Evolutionary conservation across 2,797 vertebrate species (phyloP).

Genomic region (Novumbra hubbsi): DNA sequence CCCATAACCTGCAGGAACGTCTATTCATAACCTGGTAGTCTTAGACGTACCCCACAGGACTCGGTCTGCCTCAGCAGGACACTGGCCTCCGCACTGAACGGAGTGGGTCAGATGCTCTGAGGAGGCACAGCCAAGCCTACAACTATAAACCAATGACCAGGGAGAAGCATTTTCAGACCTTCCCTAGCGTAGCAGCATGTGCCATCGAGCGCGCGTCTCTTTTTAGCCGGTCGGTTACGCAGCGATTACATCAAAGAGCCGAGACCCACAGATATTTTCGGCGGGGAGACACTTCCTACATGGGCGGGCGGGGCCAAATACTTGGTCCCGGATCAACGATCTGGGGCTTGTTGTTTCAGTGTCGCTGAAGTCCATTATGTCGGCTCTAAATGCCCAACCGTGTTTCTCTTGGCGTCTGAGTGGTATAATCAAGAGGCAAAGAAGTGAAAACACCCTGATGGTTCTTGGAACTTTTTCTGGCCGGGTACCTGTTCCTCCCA

Average conservation of each 20-base stretch:
- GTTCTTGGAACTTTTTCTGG: conserved; percentile 16
- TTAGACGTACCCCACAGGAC: not conserved
- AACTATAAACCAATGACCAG: conserved; percentile 44
- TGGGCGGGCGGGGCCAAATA: conserved; percentile 13
- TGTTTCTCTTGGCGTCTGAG: conserved; percentile 50
- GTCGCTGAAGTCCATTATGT: conserved; percentile 16
- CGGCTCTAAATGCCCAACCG: conserved; percentile 22
- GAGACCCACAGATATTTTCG: not conserved
- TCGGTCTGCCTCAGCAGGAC: conserved; percentile 8
- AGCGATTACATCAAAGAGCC: conserved; percentile 17
- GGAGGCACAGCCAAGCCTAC: conserved; percentile 30
- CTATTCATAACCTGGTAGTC: conserved; percentile 19
- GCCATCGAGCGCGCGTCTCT: conserved; percentile 12
- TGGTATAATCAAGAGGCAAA: conserved; percentile 40
- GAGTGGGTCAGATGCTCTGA: conserved; percentile 53
- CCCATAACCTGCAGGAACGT: conserved; percentile 22
- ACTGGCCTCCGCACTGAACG: conserved; percentile 45
- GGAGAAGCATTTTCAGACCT: conserved; percentile 63
- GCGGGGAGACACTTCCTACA: conserved; percentile 8
- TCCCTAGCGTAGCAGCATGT: conserved; percentile 47
- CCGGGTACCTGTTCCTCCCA: not conserved
- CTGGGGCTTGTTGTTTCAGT: conserved; percentile 17
- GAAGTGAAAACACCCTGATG: conserved; percentile 17
- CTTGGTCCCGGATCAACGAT: conserved; percentile 15
- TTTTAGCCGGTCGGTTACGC: conserved; percentile 27